Conservation (phyloP, 1,140 invertebrate genomes). For the Dendroctonus valens region DNA sequence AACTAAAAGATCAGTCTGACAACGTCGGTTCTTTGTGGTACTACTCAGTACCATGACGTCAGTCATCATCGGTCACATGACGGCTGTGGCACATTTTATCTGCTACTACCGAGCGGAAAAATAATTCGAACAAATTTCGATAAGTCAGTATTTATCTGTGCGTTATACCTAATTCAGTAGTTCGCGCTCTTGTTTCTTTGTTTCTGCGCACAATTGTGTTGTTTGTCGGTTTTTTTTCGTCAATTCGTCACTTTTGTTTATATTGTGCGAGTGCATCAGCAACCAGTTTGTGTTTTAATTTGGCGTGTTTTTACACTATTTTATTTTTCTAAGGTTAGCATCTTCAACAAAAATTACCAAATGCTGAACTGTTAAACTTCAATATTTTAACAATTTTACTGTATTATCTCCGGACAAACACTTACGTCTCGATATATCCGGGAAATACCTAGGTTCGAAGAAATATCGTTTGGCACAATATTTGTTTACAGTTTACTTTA, state of each 20-base stretch:
- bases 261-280: constrained; percentile 6
- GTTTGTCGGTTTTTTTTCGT: constrained; percentile 13
- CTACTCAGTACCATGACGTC: constrained; percentile 19
- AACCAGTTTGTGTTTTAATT: too few species aligned
- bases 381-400: too few species aligned
- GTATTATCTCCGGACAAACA: too few species aligned
- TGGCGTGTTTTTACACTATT: too few species aligned
- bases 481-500: too few species aligned
- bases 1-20: not conserved
- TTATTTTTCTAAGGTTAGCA: too few species aligned
- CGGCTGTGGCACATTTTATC: constrained; percentile 19
- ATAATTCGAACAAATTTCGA: constrained; percentile 28
- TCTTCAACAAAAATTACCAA: too few species aligned
- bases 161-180: constrained; percentile 20
- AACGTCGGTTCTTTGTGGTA: constrained; percentile 27
- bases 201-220: constrained; percentile 7
- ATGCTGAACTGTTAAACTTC: too few species aligned
- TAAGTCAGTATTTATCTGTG: constrained; percentile 26
- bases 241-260: constrained; percentile 17
- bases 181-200: constrained; percentile 10
- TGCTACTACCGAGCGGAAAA: constrained; percentile 22
- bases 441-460: too few species aligned
- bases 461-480: too few species aligned
- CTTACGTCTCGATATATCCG: too few species aligned
- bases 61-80: constrained; percentile 19